Base-by-base conservation (phyloP, 2,888 invertebrate genomes). In the Cryptophagus acutangulus region DNA sequence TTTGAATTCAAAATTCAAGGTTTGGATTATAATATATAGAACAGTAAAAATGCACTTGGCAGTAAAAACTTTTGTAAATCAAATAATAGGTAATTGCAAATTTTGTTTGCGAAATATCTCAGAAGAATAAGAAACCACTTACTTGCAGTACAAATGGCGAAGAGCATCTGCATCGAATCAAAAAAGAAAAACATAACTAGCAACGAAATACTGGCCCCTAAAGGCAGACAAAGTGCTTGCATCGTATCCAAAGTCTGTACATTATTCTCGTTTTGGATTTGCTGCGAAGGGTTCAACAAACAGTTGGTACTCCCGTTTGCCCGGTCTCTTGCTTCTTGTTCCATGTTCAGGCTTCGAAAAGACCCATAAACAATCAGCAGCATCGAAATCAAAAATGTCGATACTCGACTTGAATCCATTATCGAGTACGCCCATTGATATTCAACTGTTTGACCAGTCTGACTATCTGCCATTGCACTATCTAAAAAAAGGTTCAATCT, bases 121-220 rank as follows among this genome's bases (percentile, higher is more conserved):
- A 12, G 12, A 13, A n/a, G 26, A 10, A 14, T 31, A 44, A 17
- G 26, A 8, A 8, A 10, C 17, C 37, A 79, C 86, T 84, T 72
- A 95, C 95, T 91, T 65, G 96, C 95, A 61, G 96, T 96, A 69
- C 94, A 95, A 61, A 95, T 91, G 51, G 89, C 94, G 75, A 86
- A 94, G 58, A 85, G 81, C 77, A 90, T 89, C 74, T 96, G 96
- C 87, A 96, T 93, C 41, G 95, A 95, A 74, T 96, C 96, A 67
- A 96, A 96, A 74, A 95, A 96, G 78, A 96, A 94, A 73, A 96
- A 96, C 95, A 96, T 96, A 62, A 96, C 84, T 46, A 96, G 82
- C 50, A 96, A 77, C 46, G 95, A 95, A 58, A 94, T 84, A 49
- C 95, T 95, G 57, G 96, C 95, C 62, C 94, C 94, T 49, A 93